Conservation (phyloP, 2,113 vertebrate genomes). For the Corythornis vintsioides region DNA sequence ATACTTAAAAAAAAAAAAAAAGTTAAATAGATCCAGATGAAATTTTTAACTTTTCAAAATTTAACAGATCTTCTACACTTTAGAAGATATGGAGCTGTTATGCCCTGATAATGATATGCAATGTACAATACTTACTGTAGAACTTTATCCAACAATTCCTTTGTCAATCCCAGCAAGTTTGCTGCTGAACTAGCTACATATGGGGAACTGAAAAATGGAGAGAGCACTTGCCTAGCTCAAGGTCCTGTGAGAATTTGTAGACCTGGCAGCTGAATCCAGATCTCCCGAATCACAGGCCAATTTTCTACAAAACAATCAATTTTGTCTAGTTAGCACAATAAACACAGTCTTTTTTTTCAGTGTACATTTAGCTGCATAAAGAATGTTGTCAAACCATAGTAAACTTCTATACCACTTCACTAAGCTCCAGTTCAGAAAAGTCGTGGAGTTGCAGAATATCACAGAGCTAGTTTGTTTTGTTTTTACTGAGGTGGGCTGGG, state of each 20-base stretch:
- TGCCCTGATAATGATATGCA: neutral
- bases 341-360: neutral
- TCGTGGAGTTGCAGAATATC: neutral
- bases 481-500: neutral
- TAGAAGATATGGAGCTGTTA: neutral
- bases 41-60: neutral
- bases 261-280: neutral
- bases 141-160: neutral
- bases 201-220: neutral
- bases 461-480: rapidly evolving
- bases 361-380: neutral
- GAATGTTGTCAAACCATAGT: neutral
- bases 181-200: neutral
- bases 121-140: neutral
- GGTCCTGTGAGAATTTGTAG: neutral
- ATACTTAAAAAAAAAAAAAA: neutral
- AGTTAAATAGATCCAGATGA: slow-evolving; percentile 16
- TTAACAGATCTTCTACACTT: neutral
- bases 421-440: neutral
- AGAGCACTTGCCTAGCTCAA: neutral
- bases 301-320: neutral
- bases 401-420: neutral
- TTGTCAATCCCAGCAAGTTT: neutral
- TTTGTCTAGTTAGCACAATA: neutral
- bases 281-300: neutral